Evolutionary conservation across 2,113 vertebrate genomes (phyloP), one percentile per base, ranked within the genome.

Genomic region (Syrmaticus mikado): DNA sequence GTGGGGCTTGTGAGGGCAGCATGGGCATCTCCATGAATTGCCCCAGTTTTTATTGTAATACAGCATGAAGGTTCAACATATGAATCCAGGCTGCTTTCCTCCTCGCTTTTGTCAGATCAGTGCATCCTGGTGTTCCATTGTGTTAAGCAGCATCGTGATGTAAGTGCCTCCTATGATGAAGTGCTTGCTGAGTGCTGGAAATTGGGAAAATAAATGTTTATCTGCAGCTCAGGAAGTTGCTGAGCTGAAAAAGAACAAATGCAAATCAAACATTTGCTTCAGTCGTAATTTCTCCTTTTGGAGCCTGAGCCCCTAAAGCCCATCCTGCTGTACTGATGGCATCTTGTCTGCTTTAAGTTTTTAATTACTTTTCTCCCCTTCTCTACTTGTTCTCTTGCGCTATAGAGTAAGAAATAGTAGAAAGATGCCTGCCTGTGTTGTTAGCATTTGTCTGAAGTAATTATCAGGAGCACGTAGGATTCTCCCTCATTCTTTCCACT

Each of bases 71-170:
- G 85, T 65, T 53, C 13, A 28, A 53, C 64, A 0, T 30, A 3
- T 19, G 65, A 87, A 50, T 46, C 32, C 32, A 5, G 1, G 38
- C 57, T 81, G 34, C 41, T 71, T 82, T 43, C 20, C 8, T 15
- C 10, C 6, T 11, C 13, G 14, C 7, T 8, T 94, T 89, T 85
- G 82, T 91, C 83, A 82, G 93, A 66, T 90, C 83, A 43, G 32
- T 91, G 82, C 43, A n/a, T 96, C 24, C 55, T 25, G 58, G 71
- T 60, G 72, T 72, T 87, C 28, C 81, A 10, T 79, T 89, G 91
- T 96, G 71, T 88, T 95, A 80, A 93, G 72, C 79, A 74, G 76
- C 70, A 79, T 73, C 87, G 90, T 15, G 93, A 82, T 68, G 65
- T 8, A 17, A 41, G 58, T 16, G 78, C 89, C n/a, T 79, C 48